Evolutionary conservation across 30 jellyfish, hydroid and myxozoan genomes (phyloP), one percentile per base, ranked within the genome.

Genomic region (Mastigias papua): DNA sequence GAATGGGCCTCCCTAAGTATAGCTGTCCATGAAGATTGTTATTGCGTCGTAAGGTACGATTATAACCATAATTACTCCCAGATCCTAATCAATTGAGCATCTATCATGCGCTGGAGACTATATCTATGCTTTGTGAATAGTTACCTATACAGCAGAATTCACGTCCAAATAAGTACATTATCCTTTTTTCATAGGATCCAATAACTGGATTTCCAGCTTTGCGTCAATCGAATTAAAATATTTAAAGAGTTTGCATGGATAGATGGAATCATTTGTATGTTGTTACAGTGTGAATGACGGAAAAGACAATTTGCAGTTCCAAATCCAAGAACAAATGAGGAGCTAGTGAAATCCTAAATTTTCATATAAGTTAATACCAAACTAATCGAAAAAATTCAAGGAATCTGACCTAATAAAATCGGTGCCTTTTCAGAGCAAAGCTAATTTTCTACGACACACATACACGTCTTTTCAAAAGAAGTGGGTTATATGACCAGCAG

Each of bases 391-490:
- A 23, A 63, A 63, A 63, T 63, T 23, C 21, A 4, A 1, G 37
- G 74, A 63, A 63, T 27, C 23, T 4, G 74, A 63, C 34, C 74
- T 63, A 63, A 63, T 63, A 27, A 63, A 1, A 63, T 63, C 42
- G 42, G 74, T 21, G 26, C 74, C 21, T 63, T 63, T 23, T 11
- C n/a, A n/a, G 74, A 42, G 42, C 23, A 35, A 23, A 63, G 9
- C 42, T 63, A 63, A 63, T 50, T 21, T 23, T 16, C 58, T 20
- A 29, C 64, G 54, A 29, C n/a, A n/a, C n/a, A n/a, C n/a, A n/a
- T n/a, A n/a, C n/a, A n/a, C n/a, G n/a, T n/a, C n/a, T n/a, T n/a
- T n/a, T n/a, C n/a, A n/a, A n/a, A n/a, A n/a, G n/a, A n/a, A n/a
- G n/a, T n/a, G n/a, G n/a, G n/a, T n/a, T n/a, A n/a, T n/a, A n/a